phyloP scores from a whole-genome alignment of 1,140 invertebrate genomes.

The Daktulosphaira vitifoliae region DNA sequence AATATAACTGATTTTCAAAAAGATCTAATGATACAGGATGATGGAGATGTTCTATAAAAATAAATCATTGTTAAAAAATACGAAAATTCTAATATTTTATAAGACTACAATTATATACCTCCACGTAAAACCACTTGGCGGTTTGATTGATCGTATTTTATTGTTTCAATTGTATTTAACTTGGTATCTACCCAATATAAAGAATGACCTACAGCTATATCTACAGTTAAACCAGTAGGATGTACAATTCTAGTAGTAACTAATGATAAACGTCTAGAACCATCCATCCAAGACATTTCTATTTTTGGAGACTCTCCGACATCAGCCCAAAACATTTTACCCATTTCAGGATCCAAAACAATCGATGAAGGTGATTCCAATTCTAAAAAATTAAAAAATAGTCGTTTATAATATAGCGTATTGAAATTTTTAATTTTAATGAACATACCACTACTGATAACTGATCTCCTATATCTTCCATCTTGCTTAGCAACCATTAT shows the following conservation, averaged over 20 bases:
- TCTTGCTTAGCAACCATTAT: constrained; percentile 83
- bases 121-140: constrained; percentile 64
- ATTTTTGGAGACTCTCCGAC: constrained; percentile 74
- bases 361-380: constrained; percentile 77
- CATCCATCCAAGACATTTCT: constrained; percentile 92
- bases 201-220: constrained; percentile 78
- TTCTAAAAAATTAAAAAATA: constrained; percentile 44
- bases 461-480: constrained; percentile 73
- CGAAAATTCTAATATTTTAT: too few relatives aligned
- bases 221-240: constrained; percentile 81
- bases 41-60: constrained; percentile 51
- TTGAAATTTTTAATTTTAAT: too few relatives aligned
- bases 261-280: constrained; percentile 68
- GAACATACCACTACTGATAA: constrained; percentile 46
- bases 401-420: neutral
- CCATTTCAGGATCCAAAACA: constrained; percentile 75
- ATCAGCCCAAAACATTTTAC: constrained; percentile 84
- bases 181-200: constrained; percentile 96
- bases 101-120: constrained; percentile 42
- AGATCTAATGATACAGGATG: constrained; percentile 84
- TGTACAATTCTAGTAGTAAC: constrained; percentile 69
- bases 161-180: constrained; percentile 83
- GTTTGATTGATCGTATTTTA: constrained; percentile 72
- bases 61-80: constrained; percentile 13
- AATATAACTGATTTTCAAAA: constrained; percentile 85